Conservation (phyloP, 2,797 vertebrate genomes). For the Amniataba percoides region DNA sequence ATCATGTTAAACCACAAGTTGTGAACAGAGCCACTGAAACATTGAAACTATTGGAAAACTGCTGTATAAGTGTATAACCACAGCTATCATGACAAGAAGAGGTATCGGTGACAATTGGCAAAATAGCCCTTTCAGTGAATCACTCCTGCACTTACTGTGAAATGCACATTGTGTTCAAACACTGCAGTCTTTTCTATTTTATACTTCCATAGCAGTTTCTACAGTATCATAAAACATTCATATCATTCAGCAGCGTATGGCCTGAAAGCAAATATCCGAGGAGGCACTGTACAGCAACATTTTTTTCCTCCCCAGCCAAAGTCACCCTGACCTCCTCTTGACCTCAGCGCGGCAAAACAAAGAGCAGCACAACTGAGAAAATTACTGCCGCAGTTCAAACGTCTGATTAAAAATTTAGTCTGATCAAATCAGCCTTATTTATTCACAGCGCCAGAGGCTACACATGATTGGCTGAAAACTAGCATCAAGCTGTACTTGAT, state of each 20-base stretch:
- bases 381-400: conserved; percentile 45
- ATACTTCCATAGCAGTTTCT: conserved; percentile 9
- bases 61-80: not conserved
- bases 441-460: conserved; percentile 59
- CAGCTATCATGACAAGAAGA: not conserved
- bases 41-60: not conserved
- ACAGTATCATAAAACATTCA: conserved; percentile 35
- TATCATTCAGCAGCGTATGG: not conserved
- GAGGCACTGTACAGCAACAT: not conserved
- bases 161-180: not conserved
- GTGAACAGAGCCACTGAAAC: not conserved
- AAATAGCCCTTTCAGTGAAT: not conserved
- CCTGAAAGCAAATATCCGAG: not conserved
- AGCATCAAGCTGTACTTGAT: conserved; percentile 81
- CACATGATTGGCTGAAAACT: conserved; percentile 77
- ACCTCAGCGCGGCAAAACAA: conserved; percentile 55
- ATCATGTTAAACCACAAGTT: not conserved
- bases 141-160: conserved; percentile 4
- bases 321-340: conserved; percentile 60
- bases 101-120: not conserved
- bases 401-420: conserved; percentile 72
- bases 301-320: conserved; percentile 3
- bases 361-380: conserved; percentile 37
- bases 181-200: conserved; percentile 7
- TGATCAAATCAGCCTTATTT: conserved; percentile 73